phyloP scores from a whole-genome alignment of 2,797 vertebrate species.

The Cyprinodon diabolis region DNA sequence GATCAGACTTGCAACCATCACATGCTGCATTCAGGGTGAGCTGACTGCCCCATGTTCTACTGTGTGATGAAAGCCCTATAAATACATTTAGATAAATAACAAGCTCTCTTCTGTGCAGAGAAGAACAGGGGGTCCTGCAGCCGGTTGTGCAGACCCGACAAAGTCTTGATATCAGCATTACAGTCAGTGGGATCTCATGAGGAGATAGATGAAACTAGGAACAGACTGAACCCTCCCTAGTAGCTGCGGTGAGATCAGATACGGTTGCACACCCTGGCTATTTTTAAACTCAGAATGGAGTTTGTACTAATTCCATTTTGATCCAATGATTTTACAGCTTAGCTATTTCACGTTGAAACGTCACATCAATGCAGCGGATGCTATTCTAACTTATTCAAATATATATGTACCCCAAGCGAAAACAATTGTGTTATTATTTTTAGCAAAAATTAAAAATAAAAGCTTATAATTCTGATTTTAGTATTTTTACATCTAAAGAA shows the following conservation, averaged over 20 bases:
- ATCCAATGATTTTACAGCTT: conserved; percentile 1
- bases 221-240: conserved; percentile 7
- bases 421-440: no score
- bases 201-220: conserved; percentile 3
- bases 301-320: conserved; percentile 2
- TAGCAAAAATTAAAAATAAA: no score
- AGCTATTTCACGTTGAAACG: neutral
- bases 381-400: no score
- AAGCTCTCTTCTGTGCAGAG: neutral
- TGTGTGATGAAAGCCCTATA: neutral
- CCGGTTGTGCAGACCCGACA: neutral
- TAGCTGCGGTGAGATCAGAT: conserved; percentile 5
- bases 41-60: neutral
- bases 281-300: conserved; percentile 1
- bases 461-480: no score
- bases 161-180: conserved; percentile 15
- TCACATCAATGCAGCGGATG: neutral
- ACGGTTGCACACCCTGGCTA: neutral
- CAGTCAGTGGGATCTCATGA: conserved; percentile 1
- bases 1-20: neutral
- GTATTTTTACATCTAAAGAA: neutral
- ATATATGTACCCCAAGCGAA: neutral
- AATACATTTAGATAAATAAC: neutral
- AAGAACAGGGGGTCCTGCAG: conserved; percentile 9
- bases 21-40: neutral